Conservation (phyloP, 2,888 invertebrate species). For the Cheilosia pagana region DNA sequence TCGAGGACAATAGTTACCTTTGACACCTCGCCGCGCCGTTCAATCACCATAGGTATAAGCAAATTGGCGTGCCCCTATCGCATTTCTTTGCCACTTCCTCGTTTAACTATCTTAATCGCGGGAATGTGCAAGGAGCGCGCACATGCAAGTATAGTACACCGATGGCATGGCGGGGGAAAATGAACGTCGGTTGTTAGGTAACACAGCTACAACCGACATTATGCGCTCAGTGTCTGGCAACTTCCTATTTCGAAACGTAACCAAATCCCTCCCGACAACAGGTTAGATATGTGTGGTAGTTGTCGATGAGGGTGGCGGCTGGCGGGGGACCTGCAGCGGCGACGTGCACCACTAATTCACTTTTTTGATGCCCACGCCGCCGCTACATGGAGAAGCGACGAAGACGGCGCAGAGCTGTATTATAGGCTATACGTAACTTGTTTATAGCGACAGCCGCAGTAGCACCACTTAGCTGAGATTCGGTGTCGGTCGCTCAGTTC, state of each 20-base stretch:
- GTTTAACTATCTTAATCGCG: constrained; percentile 70
- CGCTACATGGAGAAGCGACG: constrained; percentile 50
- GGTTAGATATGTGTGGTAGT: constrained; percentile 66
- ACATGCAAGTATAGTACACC: constrained; percentile 40
- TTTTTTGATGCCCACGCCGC: constrained; percentile 74
- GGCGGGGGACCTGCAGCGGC: constrained; percentile 50
- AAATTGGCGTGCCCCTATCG: constrained; percentile 66
- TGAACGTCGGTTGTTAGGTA: constrained; percentile 68
- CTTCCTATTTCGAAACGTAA: constrained; percentile 75
- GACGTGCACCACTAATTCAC: constrained; percentile 75
- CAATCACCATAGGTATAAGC: constrained; percentile 57
- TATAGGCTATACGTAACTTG: constrained; percentile 72
- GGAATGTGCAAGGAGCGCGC: constrained; percentile 62
- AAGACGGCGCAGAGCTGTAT: constrained; percentile 33
- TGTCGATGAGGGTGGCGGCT: neutral
- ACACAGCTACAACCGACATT: constrained; percentile 72
- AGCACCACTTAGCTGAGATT: constrained; percentile 65
- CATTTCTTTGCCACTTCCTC: constrained; percentile 70
- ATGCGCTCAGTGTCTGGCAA: constrained; percentile 74
- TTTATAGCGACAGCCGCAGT: constrained; percentile 64
- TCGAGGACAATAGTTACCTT: constrained; percentile 70
- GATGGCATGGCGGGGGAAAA: constrained; percentile 36
- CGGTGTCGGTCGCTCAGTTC: constrained; percentile 62
- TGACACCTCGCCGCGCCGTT: constrained; percentile 63
- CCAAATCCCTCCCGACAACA: constrained; percentile 75